Base-by-base conservation (phyloP, 2,888 invertebrate genomes). In the Laothoe populi region DNA sequence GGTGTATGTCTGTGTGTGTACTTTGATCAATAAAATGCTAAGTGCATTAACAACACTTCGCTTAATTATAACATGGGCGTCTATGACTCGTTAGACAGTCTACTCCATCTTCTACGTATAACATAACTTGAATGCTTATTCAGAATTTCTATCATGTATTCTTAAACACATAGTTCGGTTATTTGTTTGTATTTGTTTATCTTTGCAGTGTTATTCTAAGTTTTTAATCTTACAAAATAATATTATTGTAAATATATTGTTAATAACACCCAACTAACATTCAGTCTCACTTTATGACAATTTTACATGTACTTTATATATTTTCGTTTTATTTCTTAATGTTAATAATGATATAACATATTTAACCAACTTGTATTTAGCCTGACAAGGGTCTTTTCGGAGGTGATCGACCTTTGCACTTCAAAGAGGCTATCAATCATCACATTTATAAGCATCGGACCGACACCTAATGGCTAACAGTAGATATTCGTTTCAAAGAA, bases 401-500 rank as follows among this genome's bases (percentile, higher is more conserved):
- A 44, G 19, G 44, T 44, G 16, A 44, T 44, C 44, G 44, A 44
- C 19, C 8, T 19, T 19, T 44, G 19, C 44, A 44, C 19, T 19
- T 16, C 44, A 8, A 44, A 8, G 44, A 10, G 19, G 8, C 40
- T n/a, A 38, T 11, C 16, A 42, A n/a, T 53, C 8, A 53, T 35
- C 16, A 53, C 16, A 10, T 7, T 5, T 53, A 35, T 53, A 35
- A 26, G 26, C 19, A 35, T 35, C 19, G 19, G 4, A 53, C 35
- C 35, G 53, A 53, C 35, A 35, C 19, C 16, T 53, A 49, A 53
- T 26, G 40, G 53, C 26, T 40, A 42, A 61, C 53, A 61, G 60
- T 61, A 53, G 26, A 42, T 19, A 42, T 53, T 40, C 11, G 49
- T 26, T 61, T 53, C 60, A 35, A 53, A 61, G 53, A 53, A 53